Base-by-base conservation (phyloP, 2,113 vertebrate genomes). In the Pluvianellus socialis region DNA sequence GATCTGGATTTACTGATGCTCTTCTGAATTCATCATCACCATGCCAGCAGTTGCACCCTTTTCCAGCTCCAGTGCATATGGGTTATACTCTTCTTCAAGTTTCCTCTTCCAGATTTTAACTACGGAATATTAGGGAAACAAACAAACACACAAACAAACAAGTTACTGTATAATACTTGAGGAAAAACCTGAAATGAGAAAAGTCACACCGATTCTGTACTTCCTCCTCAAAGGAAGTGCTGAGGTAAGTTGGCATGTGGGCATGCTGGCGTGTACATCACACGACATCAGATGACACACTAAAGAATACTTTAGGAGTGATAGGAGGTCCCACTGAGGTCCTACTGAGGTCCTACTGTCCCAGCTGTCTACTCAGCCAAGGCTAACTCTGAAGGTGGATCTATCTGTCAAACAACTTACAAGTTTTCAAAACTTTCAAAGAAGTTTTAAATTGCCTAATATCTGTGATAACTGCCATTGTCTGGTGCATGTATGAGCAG, bases 71-170 rank as follows among this genome's bases (percentile, higher is more conserved):
- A 97, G 75, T 44, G 97, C 77, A 59, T 97, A 97, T 1, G 90
- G 97, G 47, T 96, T 97, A 96, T 98, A 98, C 22, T 98, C 97
- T 2, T 96, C 97, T 95, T 98, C 98, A 92, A 98, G 97, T 67
- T 98, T 98, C 92, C 82, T 97, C 93, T 92, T 98, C 98, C 98
- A 98, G 75, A 98, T 92, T 94, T 98, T 98, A 95, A 98, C 98
- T 98, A 94, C 15, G 14, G 45, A 94, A 67, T 38, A 83, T 91
- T 67, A 76, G 16, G 35, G 40, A 10, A 19, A 83, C 4, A 19
- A 44, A 88, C 45, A 86, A 21, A 88, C 55, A 32, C 10, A 58
- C 75, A 61, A 87, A 30, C 7, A 33, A 30, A 30, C 11, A 50
- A 12, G 30, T 94, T 90, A 96, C 12, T 44, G 14, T 35, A 6